Percentiles rank a stretch among this genome's conserved stretches.
Conservation (phyloP, 1,140 invertebrate species). For the Bombus terrestris region DNA sequence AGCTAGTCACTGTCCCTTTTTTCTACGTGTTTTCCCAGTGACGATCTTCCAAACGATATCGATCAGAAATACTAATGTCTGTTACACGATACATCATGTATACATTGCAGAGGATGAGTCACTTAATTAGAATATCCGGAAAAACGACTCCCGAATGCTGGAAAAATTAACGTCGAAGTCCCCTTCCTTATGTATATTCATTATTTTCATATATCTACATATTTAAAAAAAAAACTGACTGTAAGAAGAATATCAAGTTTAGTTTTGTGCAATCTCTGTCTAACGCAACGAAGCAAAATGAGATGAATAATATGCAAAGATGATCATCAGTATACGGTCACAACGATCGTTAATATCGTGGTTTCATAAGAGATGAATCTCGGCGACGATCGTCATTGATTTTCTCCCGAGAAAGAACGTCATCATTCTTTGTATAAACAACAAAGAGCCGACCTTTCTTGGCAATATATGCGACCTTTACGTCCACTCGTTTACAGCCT, state of each 20-base stretch:
- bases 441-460: background rate
- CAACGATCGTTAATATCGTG: background rate
- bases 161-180: background rate
- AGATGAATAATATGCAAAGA: background rate
- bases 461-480: background rate
- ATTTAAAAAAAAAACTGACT: background rate
- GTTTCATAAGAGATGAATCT: background rate
- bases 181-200: background rate
- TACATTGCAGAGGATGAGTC: slow-evolving; percentile 28
- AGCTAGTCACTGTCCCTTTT: background rate
- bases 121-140: background rate
- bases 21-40: background rate
- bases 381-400: background rate
- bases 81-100: slow-evolving; percentile 27
- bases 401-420: background rate
- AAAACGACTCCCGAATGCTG: background rate
- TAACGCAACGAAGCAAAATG: background rate
- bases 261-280: background rate
- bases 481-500: too few species aligned
- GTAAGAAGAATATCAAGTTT: background rate
- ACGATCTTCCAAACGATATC: slow-evolving; percentile 1
- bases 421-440: background rate
- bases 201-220: background rate
- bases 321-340: background rate
- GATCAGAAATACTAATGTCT: slow-evolving; percentile 14